phyloP scores from a whole-genome alignment of 2,888 invertebrate species.

The Ophonus ardosiacus region DNA sequence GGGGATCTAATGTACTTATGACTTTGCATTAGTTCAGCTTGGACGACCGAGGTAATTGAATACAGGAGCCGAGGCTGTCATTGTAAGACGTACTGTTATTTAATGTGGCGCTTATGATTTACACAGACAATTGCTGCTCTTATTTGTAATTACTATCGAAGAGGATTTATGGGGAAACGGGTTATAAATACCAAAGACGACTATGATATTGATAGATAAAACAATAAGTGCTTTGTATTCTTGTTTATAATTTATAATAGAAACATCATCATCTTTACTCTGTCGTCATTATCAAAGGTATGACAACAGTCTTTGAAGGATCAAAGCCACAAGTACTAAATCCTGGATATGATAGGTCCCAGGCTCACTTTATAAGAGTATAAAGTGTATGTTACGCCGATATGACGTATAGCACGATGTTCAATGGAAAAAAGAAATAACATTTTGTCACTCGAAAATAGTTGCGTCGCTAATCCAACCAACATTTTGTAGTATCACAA shows the following conservation, averaged over 20 bases:
- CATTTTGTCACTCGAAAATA: no score
- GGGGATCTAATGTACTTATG: conserved; percentile 12
- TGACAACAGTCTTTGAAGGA: no score
- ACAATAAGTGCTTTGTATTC: no score
- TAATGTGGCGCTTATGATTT: conserved; percentile 48
- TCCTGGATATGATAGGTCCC: no score
- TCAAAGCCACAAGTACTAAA: neutral
- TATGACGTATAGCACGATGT: no score
- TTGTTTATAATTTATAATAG: no score
- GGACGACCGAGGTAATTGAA: conserved; percentile 10
- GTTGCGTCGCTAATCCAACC: no score
- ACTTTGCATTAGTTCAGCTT: conserved; percentile 4
- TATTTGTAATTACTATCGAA: conserved; percentile 34
- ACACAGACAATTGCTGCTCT: conserved; percentile 38
- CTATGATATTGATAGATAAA: neutral
- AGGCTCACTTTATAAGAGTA: neutral
- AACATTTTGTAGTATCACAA: no score
- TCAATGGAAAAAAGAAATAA: no score
- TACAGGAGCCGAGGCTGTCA: conserved; percentile 41
- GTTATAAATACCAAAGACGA: neutral
- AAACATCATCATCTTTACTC: no score
- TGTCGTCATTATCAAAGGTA: no score
- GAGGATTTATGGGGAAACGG: conserved; percentile 3
- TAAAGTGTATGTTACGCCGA: no score
- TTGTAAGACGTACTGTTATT: conserved; percentile 25